phyloP scores from a whole-genome alignment of 2,113 vertebrate genomes.

The Zosterops japonicus region DNA sequence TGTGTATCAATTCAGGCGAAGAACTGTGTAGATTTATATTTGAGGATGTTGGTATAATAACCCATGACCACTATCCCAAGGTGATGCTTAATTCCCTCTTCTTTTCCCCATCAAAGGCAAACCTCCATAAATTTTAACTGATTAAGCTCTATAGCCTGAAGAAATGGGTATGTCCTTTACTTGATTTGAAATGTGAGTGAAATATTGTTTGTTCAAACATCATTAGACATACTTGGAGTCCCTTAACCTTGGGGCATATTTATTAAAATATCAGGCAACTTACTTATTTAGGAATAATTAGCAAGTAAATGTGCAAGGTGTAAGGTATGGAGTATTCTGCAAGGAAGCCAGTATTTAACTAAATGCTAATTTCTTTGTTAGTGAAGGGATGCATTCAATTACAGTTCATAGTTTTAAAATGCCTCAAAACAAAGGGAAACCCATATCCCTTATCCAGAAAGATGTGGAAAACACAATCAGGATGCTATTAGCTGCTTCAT shows the following conservation, averaged over 20 bases:
- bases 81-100: not conserved
- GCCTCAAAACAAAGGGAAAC: not conserved
- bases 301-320: not conserved
- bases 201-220: slow-evolving; percentile 6
- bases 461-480: not conserved
- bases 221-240: slow-evolving; percentile 46
- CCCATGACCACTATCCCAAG: slow-evolving; percentile 36
- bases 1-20: slow-evolving; percentile 38
- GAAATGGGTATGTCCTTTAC: slow-evolving; percentile 23
- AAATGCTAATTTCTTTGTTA: not conserved
- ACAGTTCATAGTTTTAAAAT: not conserved
- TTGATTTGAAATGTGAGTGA: slow-evolving; percentile 17
- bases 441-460: not conserved
- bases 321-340: not conserved
- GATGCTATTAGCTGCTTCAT: not conserved
- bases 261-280: not conserved
- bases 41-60: slow-evolving; percentile 55
- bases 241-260: slow-evolving; percentile 11
- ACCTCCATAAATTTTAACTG: slow-evolving; percentile 12
- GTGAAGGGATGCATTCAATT: not conserved
- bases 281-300: slow-evolving; percentile 5
- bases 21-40: slow-evolving; percentile 41
- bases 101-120: not conserved
- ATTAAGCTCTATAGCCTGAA: not conserved
- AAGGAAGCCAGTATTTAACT: not conserved